Conservation (phyloP, 2,797 vertebrate species). For the Menidia menidia region DNA sequence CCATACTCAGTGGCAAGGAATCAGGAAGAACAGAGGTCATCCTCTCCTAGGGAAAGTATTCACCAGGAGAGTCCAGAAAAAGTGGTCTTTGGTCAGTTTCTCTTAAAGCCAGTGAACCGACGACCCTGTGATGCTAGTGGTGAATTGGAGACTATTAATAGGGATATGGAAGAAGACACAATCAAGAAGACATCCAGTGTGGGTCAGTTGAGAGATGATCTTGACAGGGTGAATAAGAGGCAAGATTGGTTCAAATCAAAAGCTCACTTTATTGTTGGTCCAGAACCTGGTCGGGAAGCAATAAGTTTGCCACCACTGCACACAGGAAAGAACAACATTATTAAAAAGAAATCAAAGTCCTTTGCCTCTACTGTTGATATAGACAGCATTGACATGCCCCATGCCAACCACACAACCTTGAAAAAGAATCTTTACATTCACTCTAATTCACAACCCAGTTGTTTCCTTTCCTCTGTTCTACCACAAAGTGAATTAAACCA, state of each 20-base stretch:
- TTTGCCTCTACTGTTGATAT: conserved; percentile 66
- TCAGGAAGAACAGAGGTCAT: conserved; percentile 58
- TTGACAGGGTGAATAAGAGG: conserved; percentile 63
- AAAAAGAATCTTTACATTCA: conserved; percentile 45
- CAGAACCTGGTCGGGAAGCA: conserved; percentile 69
- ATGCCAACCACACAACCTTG: conserved; percentile 48
- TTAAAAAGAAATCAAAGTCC: conserved; percentile 72
- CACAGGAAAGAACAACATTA: conserved; percentile 62
- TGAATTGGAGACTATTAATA: conserved; percentile 96
- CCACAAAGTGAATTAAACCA: conserved; percentile 53
- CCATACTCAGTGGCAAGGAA: conserved; percentile 36
- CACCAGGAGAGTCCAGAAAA: conserved; percentile 80
- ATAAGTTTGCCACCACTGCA: conserved; percentile 70
- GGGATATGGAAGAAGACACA: conserved; percentile 91
- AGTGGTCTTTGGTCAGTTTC: conserved; percentile 93
- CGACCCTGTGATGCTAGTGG: conserved; percentile 95
- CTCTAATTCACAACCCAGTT: conserved; percentile 27
- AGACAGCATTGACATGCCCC: conserved; percentile 62
- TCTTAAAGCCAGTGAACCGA: conserved; percentile 94
- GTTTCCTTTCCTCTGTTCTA: conserved; percentile 39
- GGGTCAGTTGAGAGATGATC: conserved; percentile 62
- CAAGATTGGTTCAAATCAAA: conserved; percentile 57
- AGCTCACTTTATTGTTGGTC: conserved; percentile 53
- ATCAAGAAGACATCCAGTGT: conserved; percentile 81
- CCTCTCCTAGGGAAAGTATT: conserved; percentile 67